Evolutionary conservation across 2,888 invertebrate species (phyloP).

Genomic region (Xestoiulus laeticollis): DNA sequence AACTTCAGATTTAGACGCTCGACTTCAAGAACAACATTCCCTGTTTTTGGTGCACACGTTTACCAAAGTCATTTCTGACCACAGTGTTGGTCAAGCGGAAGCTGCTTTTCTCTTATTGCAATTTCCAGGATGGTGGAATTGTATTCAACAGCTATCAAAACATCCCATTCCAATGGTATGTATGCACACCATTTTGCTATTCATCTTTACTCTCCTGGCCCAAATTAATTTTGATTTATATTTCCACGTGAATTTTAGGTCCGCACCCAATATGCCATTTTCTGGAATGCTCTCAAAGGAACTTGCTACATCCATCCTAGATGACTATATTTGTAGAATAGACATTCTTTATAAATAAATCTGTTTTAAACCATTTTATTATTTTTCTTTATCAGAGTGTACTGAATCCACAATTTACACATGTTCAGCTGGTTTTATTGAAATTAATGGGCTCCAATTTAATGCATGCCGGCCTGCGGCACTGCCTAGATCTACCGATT

Average conservation of each 20-base stretch:
- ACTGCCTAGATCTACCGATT: too few relatives aligned
- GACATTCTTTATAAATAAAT: not conserved
- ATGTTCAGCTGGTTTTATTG: too few relatives aligned
- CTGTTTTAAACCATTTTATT: not conserved
- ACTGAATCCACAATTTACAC: too few relatives aligned
- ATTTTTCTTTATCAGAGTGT: too few relatives aligned
- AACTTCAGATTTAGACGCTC: not conserved
- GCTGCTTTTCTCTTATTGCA: not conserved
- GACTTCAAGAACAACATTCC: not conserved
- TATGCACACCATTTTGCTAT: not conserved
- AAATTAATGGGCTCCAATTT: too few relatives aligned
- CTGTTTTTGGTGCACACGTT: not conserved
- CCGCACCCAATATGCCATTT: not conserved
- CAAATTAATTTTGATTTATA: not conserved
- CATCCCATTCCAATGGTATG: not conserved
- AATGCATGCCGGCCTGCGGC: too few relatives aligned
- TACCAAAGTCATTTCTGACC: not conserved
- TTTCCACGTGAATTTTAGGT: not conserved
- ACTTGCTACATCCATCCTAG: not conserved
- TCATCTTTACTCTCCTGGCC: not conserved
- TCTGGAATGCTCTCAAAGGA: not conserved
- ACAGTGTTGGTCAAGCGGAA: not conserved
- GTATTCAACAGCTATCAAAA: not conserved
- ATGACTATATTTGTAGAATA: not conserved
- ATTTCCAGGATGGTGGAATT: not conserved